These are phyloP conservation scores for Acropternis orthonyx DNA, from an alignment of 2,797 vertebrate genomes.

Conservation along the genomic window DNA sequence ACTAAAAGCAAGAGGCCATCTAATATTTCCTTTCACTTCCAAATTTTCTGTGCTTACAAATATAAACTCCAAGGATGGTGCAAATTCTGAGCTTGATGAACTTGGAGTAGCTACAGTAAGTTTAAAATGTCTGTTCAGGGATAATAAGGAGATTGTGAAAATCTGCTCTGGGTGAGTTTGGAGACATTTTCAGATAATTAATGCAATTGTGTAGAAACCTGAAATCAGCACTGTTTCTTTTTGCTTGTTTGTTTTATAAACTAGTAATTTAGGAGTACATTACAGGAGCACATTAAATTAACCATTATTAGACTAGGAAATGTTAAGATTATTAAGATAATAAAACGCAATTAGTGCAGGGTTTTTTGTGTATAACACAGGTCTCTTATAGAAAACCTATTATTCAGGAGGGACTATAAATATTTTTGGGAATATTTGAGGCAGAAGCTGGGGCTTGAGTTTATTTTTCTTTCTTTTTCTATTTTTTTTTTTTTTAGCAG, in stretches of 20 bases:
- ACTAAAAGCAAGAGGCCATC: conserved; percentile 21
- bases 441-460: conserved; percentile 16
- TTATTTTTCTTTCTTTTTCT: background rate
- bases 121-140: conserved; percentile 65
- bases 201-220: conserved; percentile 74
- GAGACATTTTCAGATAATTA: conserved; percentile 78
- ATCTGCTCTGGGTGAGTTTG: conserved; percentile 73
- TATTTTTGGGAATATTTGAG: conserved; percentile 33
- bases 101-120: conserved; percentile 44
- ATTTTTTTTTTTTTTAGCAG: background rate
- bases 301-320: conserved; percentile 78
- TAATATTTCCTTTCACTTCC: conserved; percentile 51
- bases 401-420: background rate
- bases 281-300: conserved; percentile 77
- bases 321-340: conserved; percentile 78
- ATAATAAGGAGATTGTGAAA: conserved; percentile 73
- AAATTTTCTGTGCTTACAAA: conserved; percentile 63
- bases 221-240: conserved; percentile 59
- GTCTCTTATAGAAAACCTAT: conserved; percentile 39
- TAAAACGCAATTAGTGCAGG: conserved; percentile 68
- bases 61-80: conserved; percentile 67
- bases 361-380: conserved; percentile 23
- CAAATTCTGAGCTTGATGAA: conserved; percentile 72
- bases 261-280: conserved; percentile 77
- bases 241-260: conserved; percentile 56